phyloP scores from a whole-genome alignment of 1,140 invertebrate genomes.

The Phthorimaea operculella region DNA sequence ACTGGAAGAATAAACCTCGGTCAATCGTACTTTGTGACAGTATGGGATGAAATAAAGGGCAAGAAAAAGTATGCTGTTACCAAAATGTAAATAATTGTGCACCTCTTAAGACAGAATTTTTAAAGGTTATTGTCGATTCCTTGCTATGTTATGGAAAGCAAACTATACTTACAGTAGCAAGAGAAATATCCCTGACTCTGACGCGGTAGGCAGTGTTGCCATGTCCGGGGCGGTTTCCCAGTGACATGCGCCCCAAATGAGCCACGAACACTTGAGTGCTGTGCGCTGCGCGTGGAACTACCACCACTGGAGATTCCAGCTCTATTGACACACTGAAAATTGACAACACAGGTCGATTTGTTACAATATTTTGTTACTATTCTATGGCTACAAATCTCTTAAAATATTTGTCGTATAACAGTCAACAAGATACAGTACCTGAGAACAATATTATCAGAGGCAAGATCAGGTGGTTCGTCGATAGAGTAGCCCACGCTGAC shows the following conservation, averaged over 20 bases:
- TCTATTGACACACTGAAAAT: conserved; percentile 80
- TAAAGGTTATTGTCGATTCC: no score
- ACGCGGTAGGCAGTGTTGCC: conserved; percentile 67
- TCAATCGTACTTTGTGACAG: no score
- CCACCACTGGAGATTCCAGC: conserved; percentile 90
- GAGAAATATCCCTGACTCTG: conserved; percentile 87
- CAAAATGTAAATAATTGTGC: no score
- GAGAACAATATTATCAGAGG: conserved; percentile 42
- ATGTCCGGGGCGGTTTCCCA: conserved; percentile 66
- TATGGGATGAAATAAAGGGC: no score
- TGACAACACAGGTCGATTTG: neutral
- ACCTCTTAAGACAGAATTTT: no score
- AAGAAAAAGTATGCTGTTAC: no score
- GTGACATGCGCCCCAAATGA: conserved; percentile 90
- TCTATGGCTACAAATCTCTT: no score
- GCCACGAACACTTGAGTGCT: conserved; percentile 89
- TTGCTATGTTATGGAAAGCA: no score
- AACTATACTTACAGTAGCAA: conserved; percentile 72
- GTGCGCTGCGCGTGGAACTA: conserved; percentile 81
- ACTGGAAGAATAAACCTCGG: no score
- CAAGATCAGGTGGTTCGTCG: conserved; percentile 50
- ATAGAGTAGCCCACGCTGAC: conserved; percentile 43
- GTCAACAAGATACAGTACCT: conserved; percentile 27
- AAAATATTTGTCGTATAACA: no score
- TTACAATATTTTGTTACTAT: no score